Base-by-base conservation (phyloP, 2,797 vertebrate genomes). In the Manis pentadactyla region DNA sequence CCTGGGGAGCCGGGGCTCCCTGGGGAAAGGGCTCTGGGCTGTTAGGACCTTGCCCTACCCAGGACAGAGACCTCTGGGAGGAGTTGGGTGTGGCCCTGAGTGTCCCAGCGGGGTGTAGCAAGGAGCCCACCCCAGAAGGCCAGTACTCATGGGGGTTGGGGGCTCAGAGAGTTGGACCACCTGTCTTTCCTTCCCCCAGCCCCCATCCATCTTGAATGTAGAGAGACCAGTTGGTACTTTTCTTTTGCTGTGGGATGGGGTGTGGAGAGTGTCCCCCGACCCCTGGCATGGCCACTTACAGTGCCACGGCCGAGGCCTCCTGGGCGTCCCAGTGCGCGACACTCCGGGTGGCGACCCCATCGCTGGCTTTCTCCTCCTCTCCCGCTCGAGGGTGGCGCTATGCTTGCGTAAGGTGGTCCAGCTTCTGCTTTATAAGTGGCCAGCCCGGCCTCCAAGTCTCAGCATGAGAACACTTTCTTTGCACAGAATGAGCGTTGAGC, bases 401-500 rank as follows among this genome's bases (percentile, higher is more conserved):
- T 8, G 66, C 57, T 42, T 14, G 83, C 8, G 42, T 23, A 5
- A 14, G 86, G 79, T 83, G 89, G 87, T 19, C 19, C 53, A 4
- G 46, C 90, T 87, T 94, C 46, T 37, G 93, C 90, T 88, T 96
- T 85, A 2, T 46, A 69, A 61, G 73, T 59, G 87, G 89, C 55
- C 64, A 1, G 10, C 51, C 27, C 31, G 97, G 97, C 97, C 93
- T 69, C 96, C 90, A 95, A 97, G 88, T 95, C 98, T 98, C 98
- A 98, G 98, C 98, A 98, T 98, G 98, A 94, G 97, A 98, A 97
- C 95, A 97, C 98, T 98, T 98, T 97, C 98, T 98, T 98, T 98
- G 98, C 98, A 99, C 98, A 98, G 98, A 98, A 98, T 96, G 98
- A 98, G 98, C 98, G 93, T 97, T 46, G 95, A 98, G 98, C 98